These are phyloP conservation scores for Drosophila rufa DNA, from an alignment of 1,140 invertebrate species.

Conservation along the genomic window DNA sequence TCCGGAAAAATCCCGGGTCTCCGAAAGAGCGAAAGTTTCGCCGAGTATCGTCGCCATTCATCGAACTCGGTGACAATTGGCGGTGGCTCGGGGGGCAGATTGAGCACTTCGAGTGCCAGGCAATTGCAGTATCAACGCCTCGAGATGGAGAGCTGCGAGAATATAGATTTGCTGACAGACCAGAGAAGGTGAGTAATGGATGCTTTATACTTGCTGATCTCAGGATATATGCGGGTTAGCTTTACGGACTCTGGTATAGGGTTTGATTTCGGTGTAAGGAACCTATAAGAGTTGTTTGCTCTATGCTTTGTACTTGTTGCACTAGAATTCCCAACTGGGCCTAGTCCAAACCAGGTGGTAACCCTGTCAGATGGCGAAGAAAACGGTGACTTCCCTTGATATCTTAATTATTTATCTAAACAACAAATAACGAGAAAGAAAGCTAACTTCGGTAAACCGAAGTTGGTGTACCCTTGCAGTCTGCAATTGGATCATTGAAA, in stretches of 20 bases:
- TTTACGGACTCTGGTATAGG: background rate
- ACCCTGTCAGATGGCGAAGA: too few species aligned
- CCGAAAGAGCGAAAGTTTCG: conserved; percentile 76
- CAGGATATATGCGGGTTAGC: background rate
- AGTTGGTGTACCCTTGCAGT: too few species aligned
- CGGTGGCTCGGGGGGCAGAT: conserved; percentile 20
- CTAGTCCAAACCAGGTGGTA: too few species aligned
- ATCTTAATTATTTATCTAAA: background rate
- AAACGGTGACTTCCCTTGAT: too few species aligned
- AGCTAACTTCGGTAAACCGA: too few species aligned
- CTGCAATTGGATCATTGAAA: too few species aligned
- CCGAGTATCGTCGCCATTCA: conserved; percentile 68
- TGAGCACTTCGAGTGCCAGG: conserved; percentile 38
- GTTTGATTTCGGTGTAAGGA: background rate
- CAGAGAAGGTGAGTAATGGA: conserved; percentile 62
- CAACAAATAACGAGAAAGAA: too few species aligned
- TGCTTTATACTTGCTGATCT: background rate
- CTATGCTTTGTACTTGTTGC: background rate
- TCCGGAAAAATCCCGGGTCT: conserved; percentile 67
- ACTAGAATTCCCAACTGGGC: background rate
- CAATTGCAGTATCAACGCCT: conserved; percentile 72
- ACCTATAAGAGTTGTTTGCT: background rate
- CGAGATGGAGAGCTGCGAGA: conserved; percentile 77
- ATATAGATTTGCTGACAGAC: conserved; percentile 60
- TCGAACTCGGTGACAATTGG: conserved; percentile 19